Evolutionary conservation across 2,888 invertebrate species (phyloP).

Genomic region (Lochmaea capreae): DNA sequence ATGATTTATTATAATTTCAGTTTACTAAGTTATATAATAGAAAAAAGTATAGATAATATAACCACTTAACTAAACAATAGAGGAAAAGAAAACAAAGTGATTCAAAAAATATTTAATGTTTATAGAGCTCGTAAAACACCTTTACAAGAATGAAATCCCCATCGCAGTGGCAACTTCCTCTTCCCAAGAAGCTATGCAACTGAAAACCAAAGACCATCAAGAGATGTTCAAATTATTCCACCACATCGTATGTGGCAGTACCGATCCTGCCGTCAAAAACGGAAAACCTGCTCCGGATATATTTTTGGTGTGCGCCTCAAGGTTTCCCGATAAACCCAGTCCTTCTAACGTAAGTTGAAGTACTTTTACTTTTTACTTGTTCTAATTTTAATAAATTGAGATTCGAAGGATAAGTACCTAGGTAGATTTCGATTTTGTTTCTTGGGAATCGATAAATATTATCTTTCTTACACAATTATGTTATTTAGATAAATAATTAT

Average conservation of each 20-base stretch:
- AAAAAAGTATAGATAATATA: no score
- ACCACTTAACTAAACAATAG: no score
- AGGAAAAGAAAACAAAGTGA: background rate
- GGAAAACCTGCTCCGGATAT: slow-evolving; percentile 82
- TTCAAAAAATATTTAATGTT: background rate
- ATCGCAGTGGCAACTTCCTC: slow-evolving; percentile 79
- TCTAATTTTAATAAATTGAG: no score
- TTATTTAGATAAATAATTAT: no score
- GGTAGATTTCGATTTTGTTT: no score
- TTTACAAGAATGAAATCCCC: slow-evolving; percentile 72
- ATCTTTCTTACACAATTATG: no score
- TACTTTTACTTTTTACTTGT: no score
- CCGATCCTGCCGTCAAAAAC: slow-evolving; percentile 74
- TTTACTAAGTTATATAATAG: no score
- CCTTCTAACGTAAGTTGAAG: slow-evolving; percentile 57
- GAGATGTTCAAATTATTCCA: slow-evolving; percentile 68
- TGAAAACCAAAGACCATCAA: slow-evolving; percentile 68
- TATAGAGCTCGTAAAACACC: slow-evolving; percentile 62
- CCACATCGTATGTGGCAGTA: slow-evolving; percentile 73
- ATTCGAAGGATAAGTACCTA: no score
- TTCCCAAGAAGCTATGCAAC: slow-evolving; percentile 68
- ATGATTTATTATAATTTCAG: no score
- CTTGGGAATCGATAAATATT: no score
- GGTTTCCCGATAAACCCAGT: slow-evolving; percentile 70
- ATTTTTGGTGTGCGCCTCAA: slow-evolving; percentile 72